Conservation (phyloP, 2,888 invertebrate species). For the Troglohyphantes excavatus region DNA sequence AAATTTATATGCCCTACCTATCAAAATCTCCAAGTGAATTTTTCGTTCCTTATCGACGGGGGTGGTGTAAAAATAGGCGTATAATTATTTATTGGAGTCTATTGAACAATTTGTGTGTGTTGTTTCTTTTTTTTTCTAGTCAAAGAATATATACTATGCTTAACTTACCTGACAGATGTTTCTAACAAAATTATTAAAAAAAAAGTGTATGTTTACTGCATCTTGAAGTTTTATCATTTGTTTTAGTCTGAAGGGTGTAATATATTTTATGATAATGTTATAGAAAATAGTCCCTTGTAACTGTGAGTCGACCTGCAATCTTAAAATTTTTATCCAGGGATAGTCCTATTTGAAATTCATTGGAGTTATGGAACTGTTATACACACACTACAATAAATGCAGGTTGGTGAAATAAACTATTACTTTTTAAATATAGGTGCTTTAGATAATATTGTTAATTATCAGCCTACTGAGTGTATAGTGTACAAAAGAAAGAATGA, state of each 20-base stretch:
- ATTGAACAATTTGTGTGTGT: not conserved
- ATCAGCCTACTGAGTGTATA: slow-evolving; percentile 79
- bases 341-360: slow-evolving; percentile 60
- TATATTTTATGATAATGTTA: slow-evolving; percentile 78
- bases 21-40: not conserved
- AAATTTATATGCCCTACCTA: slow-evolving; percentile 1
- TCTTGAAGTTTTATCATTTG: slow-evolving; percentile 41
- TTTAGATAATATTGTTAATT: slow-evolving; percentile 78
- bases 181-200: slow-evolving; percentile 4
- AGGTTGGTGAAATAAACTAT: slow-evolving; percentile 76
- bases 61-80: not conserved
- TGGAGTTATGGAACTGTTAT: slow-evolving; percentile 49
- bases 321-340: slow-evolving; percentile 42
- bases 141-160: slow-evolving; percentile 24
- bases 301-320: slow-evolving; percentile 56
- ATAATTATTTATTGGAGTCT: not conserved
- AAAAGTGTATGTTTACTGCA: not conserved
- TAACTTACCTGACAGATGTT: not conserved
- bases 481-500: slow-evolving; percentile 79
- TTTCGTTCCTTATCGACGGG: not conserved
- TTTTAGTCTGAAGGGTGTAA: slow-evolving; percentile 73
- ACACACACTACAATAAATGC: slow-evolving; percentile 53
- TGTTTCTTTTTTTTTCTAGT: slow-evolving; percentile 37
- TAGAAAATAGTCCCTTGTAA: slow-evolving; percentile 60
- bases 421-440: slow-evolving; percentile 78